Base-by-base conservation (phyloP, 2,888 invertebrate species). In the Coelinius sp. region DNA sequence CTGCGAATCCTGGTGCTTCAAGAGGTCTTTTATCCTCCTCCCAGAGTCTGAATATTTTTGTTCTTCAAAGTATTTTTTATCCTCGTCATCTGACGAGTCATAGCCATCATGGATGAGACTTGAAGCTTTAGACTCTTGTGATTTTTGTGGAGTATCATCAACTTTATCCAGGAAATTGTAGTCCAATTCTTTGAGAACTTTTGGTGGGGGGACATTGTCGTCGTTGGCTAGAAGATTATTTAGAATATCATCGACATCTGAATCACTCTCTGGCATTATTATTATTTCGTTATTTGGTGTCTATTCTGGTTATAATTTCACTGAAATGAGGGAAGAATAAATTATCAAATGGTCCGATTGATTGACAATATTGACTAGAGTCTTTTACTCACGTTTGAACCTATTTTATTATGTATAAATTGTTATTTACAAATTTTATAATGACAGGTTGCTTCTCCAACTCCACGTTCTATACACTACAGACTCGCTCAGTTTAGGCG, bases 61-160 rank as follows among this genome's bases (percentile, higher is more conserved):
- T 82, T 93, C 91, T n/a, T 94, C 91, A 81, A 91, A 93, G 87
- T 94, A 92, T 81, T 92, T 90, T 75, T 91, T 91, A 78, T 93
- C 94, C 86, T 95, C 95, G 75, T 96, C 95, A 79, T 95, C 95
- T 0, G 95, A 95, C 0, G 94, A 94, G 84, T 95, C 94, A 0
- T 91, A 91, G 77, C 92, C 91, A 5, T 86, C 89, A 77, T 92
- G 91, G 64, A 92, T 82, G 56, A 88, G 84, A 78, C 86, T 88
- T 24, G 41, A 69, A 1, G 44, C 14, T 38, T 66, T 46, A 1
- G 59, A 59, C 10, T 12, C 2, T 2, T 6, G 41, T 12, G n/a
- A 1, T 41, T 41, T 65, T 12, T 52, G 44, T 0, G 35, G 5
- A 4, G 75, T 20, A 22, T 68, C 70, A 38, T 56, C 62, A n/a